Base-by-base conservation (phyloP, 2,888 invertebrate species). In the Caenorhabditis sp. region DNA sequence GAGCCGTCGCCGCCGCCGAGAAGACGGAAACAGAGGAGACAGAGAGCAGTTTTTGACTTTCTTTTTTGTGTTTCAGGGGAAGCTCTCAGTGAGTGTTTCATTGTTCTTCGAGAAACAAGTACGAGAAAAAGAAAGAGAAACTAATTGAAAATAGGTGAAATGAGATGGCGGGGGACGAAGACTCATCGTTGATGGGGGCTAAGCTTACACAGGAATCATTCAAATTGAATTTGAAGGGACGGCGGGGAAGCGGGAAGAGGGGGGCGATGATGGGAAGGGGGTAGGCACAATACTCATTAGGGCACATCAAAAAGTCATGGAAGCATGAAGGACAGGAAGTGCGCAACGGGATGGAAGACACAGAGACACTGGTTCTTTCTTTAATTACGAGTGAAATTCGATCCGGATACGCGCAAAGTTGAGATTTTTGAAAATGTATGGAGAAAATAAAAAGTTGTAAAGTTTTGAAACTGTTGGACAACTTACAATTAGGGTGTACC, bases 291-390 rank as follows among this genome's bases (percentile, higher is more conserved):
- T 76, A 70, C 78, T 72, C 80, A 80, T 80, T 80, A 80, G 72
- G 56, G 70, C 51, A 68, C 65, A 68, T 72, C 80, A 72, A 72
- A 72, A 72, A 72, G 68, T 72, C 72, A 80, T 72, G 72, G 79
- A 80, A 80, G 80, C 80, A 80, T 80, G 80, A 80, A 80, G 80
- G 80, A 72, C 80, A 80, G 72, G 72, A 80, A 71, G 68, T 69
- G 62, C 50, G 53, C 28, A 76, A 60, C 26, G 56, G 62, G 28
- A 44, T n/a, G 32, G 47, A 58, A n/a, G 47, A 50, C 55, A 62
- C 53, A 61, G 47, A 50, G 61, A 62, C 53, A 61, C 55, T 56
- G 55, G 55, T 62, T 58, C 58, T 64, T 72, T 74, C 72, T 74
- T 74, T 74, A 74, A 74, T 74, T 74, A 60, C 50, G 40, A 44